These are phyloP conservation scores for Heteractis magnifica DNA, from an alignment of 92 coral and sea anemone species.

Conservation along the genomic window DNA sequence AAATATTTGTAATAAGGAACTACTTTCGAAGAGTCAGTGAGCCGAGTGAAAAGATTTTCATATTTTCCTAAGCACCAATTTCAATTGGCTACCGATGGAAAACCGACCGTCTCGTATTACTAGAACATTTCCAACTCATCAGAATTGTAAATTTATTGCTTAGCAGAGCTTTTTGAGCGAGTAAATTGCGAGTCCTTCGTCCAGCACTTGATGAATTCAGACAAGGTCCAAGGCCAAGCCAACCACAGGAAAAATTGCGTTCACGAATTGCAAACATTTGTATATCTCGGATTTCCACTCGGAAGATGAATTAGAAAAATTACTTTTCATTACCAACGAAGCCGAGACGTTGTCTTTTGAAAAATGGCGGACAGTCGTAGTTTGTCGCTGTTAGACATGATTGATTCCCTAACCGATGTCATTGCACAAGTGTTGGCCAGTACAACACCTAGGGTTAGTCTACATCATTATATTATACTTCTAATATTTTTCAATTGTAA, in stretches of 20 bases:
- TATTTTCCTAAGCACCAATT: neutral
- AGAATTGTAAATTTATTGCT: conserved; percentile 57
- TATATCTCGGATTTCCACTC: neutral
- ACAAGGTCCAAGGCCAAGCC: neutral
- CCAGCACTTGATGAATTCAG: neutral
- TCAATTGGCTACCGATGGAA: conserved; percentile 5
- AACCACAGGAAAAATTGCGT: neutral
- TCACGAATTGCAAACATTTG: conserved; percentile 12
- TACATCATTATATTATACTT: neutral
- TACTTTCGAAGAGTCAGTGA: neutral
- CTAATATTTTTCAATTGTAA: neutral
- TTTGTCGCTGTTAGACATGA: conserved; percentile 52
- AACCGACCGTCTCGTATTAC: conserved; percentile 12
- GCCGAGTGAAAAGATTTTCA: neutral
- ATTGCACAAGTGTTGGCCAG: conserved; percentile 61
- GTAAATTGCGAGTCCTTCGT: neutral
- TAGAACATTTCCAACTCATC: conserved; percentile 27
- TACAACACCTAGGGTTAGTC: conserved; percentile 77
- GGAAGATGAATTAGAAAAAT: conserved; percentile 13
- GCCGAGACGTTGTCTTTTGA: neutral
- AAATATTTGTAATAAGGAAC: neutral
- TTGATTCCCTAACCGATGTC: conserved; percentile 69
- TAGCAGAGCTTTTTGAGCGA: conserved; percentile 4
- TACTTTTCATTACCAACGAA: conserved; percentile 4
- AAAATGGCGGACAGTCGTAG: conserved; percentile 38